A percentile compares a stretch with the other conserved stretches of the same genome.
Conservation (phyloP, 2,113 vertebrate species). For the Pandion haliaetus region DNA sequence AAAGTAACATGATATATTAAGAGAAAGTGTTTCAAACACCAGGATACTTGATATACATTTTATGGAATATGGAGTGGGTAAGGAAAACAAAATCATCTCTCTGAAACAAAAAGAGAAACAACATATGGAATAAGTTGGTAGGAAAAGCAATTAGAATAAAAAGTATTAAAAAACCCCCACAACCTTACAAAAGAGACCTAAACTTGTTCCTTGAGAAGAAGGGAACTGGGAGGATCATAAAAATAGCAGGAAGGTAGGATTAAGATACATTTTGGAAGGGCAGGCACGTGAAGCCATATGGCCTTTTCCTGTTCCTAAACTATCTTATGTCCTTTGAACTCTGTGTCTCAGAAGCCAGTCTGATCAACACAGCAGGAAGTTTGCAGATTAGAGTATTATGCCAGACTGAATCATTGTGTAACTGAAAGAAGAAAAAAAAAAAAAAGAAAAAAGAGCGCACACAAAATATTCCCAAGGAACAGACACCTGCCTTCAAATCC, state of each 20-base stretch:
- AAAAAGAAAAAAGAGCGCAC: background rate
- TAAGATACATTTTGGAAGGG: constrained; percentile 57
- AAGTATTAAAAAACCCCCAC: background rate
- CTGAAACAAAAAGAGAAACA: constrained; percentile 1
- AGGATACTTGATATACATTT: background rate
- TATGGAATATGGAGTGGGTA: background rate
- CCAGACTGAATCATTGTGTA: constrained; percentile 56
- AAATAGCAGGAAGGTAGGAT: constrained; percentile 65
- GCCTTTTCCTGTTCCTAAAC: constrained; percentile 58
- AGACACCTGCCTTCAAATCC: constrained; percentile 31
- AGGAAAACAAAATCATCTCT: background rate
- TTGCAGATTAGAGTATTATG: constrained; percentile 50
- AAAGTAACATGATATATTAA: background rate
- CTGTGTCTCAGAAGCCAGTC: constrained; percentile 41
- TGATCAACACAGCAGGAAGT: constrained; percentile 65
- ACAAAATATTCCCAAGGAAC: constrained; percentile 20
- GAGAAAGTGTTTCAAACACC: background rate
- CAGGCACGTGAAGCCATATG: constrained; percentile 61
- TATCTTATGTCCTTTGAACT: constrained; percentile 65
- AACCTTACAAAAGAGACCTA: background rate
- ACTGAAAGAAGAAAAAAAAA: background rate
- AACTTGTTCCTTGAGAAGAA: background rate
- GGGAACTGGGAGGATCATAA: constrained; percentile 16
- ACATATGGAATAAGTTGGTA: constrained; percentile 40
- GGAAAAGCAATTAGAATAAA: constrained; percentile 31